Evolutionary conservation across 1,140 invertebrate species (phyloP), one percentile per base, ranked within the genome.

Genomic region (Magallana angulata): DNA sequence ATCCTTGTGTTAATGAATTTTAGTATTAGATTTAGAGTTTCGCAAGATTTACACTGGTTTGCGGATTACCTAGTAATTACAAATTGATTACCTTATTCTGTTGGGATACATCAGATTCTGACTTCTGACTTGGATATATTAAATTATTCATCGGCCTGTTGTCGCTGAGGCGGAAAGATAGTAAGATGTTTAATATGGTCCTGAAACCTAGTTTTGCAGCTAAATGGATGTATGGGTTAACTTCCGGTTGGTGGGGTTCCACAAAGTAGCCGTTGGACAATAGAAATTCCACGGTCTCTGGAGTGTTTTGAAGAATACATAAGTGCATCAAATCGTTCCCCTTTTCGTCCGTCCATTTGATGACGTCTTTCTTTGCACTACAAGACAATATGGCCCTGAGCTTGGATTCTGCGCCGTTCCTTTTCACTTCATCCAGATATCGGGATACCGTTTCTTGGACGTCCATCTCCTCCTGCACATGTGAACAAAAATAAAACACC

Each of bases 191-290:
- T 5, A 92, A 68, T 12, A 90, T 48, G 59, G 91, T 87, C 71
- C 91, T 83, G 57, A 80, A 36, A 11, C 91, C 91, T 18, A 92
- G 86, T 30, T 85, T 82, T 12, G 89, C 87, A 0, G 91, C 90
- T 24, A 92, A 62, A 84, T 91, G 90, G 9, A 85, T 57, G 64
- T 92, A 92, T 5, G 88, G 90, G 62, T 84, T 90, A 16, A 90
- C 64, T 57, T 82, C 68, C 7, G 91, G 90, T 80, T 87, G 57
- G 82, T 91, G 84, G 1, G 90, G 90, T 30, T 87, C 57, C 59
- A 86, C 81, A 80, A 92, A 92, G 82, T 89, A 90, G 62, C 90
- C 87, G 14, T 88, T 57, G 7, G 86, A 85, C 16, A 92, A 68
- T 0, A 92, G 60, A 83, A 84, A 90, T 56, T 90, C 87, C n/a